Conservation (phyloP, 92 coral and sea anemone genomes). For the Porites evermanni region DNA sequence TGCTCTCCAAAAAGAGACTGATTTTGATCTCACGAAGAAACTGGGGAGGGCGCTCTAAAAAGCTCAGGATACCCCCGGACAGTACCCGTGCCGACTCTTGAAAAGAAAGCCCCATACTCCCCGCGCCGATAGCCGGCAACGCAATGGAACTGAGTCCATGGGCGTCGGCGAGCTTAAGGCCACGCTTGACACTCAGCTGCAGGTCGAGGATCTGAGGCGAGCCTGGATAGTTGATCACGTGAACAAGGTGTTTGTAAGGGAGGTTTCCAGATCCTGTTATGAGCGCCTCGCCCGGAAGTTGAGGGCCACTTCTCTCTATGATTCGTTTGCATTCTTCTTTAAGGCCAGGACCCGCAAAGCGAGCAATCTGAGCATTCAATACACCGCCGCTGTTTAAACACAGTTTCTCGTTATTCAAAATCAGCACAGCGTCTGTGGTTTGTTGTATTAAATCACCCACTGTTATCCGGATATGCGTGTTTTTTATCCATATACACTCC, state of each 20-base stretch:
- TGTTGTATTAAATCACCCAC: slow-evolving; percentile 29
- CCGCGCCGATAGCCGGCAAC: slow-evolving; percentile 44
- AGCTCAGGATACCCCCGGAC: slow-evolving; percentile 30
- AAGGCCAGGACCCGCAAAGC: slow-evolving; percentile 2
- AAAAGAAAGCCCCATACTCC: slow-evolving; percentile 22
- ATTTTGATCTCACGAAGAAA: slow-evolving; percentile 30
- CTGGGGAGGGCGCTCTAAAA: slow-evolving; percentile 17
- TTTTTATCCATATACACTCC: slow-evolving; percentile 8
- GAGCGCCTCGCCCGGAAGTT: slow-evolving; percentile 29
- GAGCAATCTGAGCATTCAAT: slow-evolving; percentile 7
- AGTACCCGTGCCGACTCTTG: slow-evolving; percentile 26
- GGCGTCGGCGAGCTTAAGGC: slow-evolving; percentile 38
- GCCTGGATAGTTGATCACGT: slow-evolving; percentile 36
- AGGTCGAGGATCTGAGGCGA: slow-evolving; percentile 20
- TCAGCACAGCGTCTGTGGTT: slow-evolving; percentile 28
- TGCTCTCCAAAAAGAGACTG: neutral
- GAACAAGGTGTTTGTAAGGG: slow-evolving; percentile 16
- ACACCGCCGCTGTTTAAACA: slow-evolving; percentile 22
- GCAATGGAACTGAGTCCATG: slow-evolving; percentile 31
- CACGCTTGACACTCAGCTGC: slow-evolving; percentile 32
- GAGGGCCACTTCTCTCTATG: slow-evolving; percentile 13
- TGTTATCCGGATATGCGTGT: slow-evolving; percentile 5
- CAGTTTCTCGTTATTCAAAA: slow-evolving; percentile 8
- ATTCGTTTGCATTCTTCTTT: neutral
- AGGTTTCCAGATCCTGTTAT: slow-evolving; percentile 31